Evolutionary conservation across 2,113 vertebrate species (phyloP).

Genomic region (Acanthochromis polyacanthus): DNA sequence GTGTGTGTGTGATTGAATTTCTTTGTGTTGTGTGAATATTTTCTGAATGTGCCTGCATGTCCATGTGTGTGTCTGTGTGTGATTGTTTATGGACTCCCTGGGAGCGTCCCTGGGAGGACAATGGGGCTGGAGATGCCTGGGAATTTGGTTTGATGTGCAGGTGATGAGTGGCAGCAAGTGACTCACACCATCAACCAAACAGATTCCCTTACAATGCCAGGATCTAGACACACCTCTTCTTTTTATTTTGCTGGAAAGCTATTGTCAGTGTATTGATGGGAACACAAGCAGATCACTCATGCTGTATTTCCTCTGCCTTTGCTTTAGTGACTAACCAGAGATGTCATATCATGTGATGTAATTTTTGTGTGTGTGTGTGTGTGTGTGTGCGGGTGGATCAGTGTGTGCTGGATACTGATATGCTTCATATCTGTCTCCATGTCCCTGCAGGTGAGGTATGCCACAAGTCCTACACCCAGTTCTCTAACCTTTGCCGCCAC

Average conservation of each 20-base stretch:
- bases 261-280: constrained; percentile 60
- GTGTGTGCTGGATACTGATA: constrained; percentile 49
- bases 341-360: constrained; percentile 50
- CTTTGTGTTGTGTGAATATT: constrained; percentile 63
- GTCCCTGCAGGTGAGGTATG: constrained; percentile 95
- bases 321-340: constrained; percentile 25
- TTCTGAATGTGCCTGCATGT: constrained; percentile 60
- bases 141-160: constrained; percentile 92
- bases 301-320: constrained; percentile 58
- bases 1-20: constrained; percentile 39
- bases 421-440: constrained; percentile 65
- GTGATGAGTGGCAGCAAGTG: constrained; percentile 87
- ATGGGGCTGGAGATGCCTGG: constrained; percentile 90
- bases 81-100: constrained; percentile 91
- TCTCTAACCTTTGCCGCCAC: constrained; percentile 99
- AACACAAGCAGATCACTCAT: constrained; percentile 57
- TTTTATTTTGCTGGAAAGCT: constrained; percentile 56
- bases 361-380: constrained; percentile 31
- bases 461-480: constrained; percentile 99
- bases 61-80: constrained; percentile 88
- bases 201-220: constrained; percentile 78
- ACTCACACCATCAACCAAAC: constrained; percentile 78
- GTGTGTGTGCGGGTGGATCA: constrained; percentile 2
- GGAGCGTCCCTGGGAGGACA: constrained; percentile 93
- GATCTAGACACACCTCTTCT: constrained; percentile 76